These are phyloP conservation scores for Coleophora deauratella DNA, from an alignment of 2,888 invertebrate genomes.

Conservation along the genomic window DNA sequence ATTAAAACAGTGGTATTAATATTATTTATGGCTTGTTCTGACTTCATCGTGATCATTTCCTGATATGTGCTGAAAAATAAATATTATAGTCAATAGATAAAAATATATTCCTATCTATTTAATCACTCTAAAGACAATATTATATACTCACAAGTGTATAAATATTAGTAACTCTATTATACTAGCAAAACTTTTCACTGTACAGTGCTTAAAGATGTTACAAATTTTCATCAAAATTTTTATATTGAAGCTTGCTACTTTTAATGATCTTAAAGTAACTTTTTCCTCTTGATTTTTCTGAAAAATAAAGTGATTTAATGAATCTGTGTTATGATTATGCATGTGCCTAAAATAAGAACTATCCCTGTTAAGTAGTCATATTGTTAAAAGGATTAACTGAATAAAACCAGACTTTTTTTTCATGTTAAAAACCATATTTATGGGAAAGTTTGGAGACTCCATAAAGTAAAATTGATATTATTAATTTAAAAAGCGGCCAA, in stretches of 20 bases:
- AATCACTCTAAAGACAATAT: too few relatives aligned
- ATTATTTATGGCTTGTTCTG: conserved; percentile 27
- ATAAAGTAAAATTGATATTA: too few relatives aligned
- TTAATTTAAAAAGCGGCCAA: too few relatives aligned
- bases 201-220: conserved; percentile 39
- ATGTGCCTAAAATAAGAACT: too few relatives aligned
- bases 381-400: too few relatives aligned
- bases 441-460: too few relatives aligned
- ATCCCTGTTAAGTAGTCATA: too few relatives aligned
- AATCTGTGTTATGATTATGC: too few relatives aligned
- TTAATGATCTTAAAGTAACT: conserved; percentile 48
- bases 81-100: too few relatives aligned
- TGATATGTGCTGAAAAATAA: conserved; percentile 34
- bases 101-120: too few relatives aligned
- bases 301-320: conserved; percentile 12
- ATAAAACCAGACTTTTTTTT: too few relatives aligned
- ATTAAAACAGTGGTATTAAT: conserved; percentile 27
- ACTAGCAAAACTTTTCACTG: conserved; percentile 26
- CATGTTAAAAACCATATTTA: too few relatives aligned
- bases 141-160: conserved; percentile 40
- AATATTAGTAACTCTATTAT: conserved; percentile 37
- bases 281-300: conserved; percentile 55
- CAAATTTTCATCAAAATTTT: conserved; percentile 62
- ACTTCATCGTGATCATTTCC: conserved; percentile 24
- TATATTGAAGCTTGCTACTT: conserved; percentile 62